phyloP scores from a whole-genome alignment of 2,888 invertebrate species.

The Abrostola triplasia region DNA sequence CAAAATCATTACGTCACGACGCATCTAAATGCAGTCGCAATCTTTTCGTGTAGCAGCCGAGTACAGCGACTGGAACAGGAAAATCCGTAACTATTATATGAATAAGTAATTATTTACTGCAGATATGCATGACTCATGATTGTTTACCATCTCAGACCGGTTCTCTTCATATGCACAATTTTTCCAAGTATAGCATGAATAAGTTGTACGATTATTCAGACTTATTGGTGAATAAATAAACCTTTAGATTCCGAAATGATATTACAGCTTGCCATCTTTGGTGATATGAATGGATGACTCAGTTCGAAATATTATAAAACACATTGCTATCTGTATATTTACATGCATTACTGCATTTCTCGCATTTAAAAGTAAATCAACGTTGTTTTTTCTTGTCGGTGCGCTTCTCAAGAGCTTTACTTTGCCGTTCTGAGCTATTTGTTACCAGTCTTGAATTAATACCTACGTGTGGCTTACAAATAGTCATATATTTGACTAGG shows the following conservation, averaged over 20 bases:
- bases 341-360: too few relatives aligned
- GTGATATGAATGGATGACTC: slow-evolving; percentile 71
- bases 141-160: slow-evolving; percentile 71
- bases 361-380: too few relatives aligned
- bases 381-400: too few relatives aligned
- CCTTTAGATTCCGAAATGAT: slow-evolving; percentile 58
- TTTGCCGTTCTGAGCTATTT: too few relatives aligned
- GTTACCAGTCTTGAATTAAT: too few relatives aligned
- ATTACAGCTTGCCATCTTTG: slow-evolving; percentile 68
- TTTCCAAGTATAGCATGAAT: slow-evolving; percentile 77
- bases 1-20: slow-evolving; percentile 47
- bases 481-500: too few relatives aligned
- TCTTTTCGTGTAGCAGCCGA: slow-evolving; percentile 18
- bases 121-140: slow-evolving; percentile 70
- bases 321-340: slow-evolving; percentile 39
- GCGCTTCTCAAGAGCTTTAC: too few relatives aligned
- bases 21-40: slow-evolving; percentile 30
- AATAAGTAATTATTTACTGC: slow-evolving; percentile 63
- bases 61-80: slow-evolving; percentile 59
- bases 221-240: slow-evolving; percentile 67
- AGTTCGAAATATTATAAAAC: slow-evolving; percentile 34
- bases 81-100: slow-evolving; percentile 61
- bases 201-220: slow-evolving; percentile 66
- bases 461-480: too few relatives aligned
- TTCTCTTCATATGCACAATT: slow-evolving; percentile 73